Conservation (phyloP, 2,113 vertebrate genomes). For the Eidolon helvum region DNA sequence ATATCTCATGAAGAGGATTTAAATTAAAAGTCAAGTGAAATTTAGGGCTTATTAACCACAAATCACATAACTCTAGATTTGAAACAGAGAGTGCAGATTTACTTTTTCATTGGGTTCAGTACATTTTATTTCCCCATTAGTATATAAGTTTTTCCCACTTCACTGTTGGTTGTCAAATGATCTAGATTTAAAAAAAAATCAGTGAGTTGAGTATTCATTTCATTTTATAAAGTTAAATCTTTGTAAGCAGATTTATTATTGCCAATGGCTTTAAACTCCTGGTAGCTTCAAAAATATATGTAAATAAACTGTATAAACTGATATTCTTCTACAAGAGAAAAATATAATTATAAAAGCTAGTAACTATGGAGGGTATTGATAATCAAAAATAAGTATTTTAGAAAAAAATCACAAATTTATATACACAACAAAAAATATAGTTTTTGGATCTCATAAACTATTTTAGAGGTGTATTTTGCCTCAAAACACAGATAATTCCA, state of each 20-base stretch:
- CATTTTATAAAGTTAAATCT: constrained; percentile 35
- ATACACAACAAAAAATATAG: not conserved
- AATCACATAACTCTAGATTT: not conserved
- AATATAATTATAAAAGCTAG: constrained; percentile 4
- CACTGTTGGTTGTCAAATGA: not conserved
- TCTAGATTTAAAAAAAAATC: constrained; percentile 34
- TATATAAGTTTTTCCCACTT: constrained; percentile 3
- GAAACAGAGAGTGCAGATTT: not conserved
- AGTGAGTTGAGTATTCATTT: not conserved
- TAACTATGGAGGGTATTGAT: not conserved
- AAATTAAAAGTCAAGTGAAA: constrained; percentile 54
- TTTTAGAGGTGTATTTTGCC: constrained; percentile 3
- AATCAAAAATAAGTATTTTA: constrained; percentile 4
- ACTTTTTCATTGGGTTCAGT: constrained; percentile 23
- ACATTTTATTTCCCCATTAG: not conserved
- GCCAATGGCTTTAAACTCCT: not conserved
- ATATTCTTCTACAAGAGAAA: constrained; percentile 1
- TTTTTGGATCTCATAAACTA: not conserved
- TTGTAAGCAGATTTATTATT: not conserved
- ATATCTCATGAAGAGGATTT: constrained; percentile 56
- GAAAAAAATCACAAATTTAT: constrained; percentile 23
- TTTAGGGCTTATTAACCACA: constrained; percentile 1
- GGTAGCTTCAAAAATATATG: not conserved
- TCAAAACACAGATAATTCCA: not conserved
- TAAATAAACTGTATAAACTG: not conserved